These are phyloP conservation scores for Agapornis canus DNA, from an alignment of 2,797 vertebrate genomes.

Conservation along the genomic window DNA sequence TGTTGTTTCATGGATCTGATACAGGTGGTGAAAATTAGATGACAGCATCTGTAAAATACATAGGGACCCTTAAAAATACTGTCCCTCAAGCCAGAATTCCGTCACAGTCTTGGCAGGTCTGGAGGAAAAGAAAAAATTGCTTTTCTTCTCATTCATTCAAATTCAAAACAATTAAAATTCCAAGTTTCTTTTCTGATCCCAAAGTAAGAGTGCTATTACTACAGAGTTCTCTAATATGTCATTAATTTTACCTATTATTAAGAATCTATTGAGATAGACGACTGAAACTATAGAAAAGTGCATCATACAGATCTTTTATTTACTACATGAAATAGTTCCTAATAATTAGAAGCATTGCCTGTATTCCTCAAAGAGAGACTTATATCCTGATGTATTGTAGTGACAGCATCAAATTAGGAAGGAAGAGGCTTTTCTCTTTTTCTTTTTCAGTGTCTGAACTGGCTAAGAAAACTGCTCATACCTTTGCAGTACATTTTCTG, in stretches of 20 bases:
- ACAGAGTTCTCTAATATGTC: background rate
- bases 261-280: background rate
- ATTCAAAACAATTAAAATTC: slow-evolving; percentile 27
- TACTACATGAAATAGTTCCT: background rate
- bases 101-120: slow-evolving; percentile 12
- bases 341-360: background rate
- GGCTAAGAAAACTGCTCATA: background rate
- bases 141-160: slow-evolving; percentile 60
- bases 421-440: background rate
- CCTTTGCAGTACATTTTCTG: background rate
- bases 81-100: slow-evolving; percentile 56
- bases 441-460: background rate
- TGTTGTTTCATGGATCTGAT: slow-evolving; percentile 10
- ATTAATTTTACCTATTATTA: background rate
- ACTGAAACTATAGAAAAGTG: background rate
- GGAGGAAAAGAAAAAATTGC: background rate
- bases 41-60: slow-evolving; percentile 32
- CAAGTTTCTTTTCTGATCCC: background rate
- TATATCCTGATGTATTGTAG: background rate
- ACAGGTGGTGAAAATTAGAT: slow-evolving; percentile 29
- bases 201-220: background rate
- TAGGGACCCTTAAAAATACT: slow-evolving; percentile 50
- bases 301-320: background rate
- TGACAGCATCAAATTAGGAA: background rate
- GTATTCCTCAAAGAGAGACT: background rate